Conservation (phyloP, 2,113 vertebrate genomes). For the Heterotilapia buettikoferi region DNA sequence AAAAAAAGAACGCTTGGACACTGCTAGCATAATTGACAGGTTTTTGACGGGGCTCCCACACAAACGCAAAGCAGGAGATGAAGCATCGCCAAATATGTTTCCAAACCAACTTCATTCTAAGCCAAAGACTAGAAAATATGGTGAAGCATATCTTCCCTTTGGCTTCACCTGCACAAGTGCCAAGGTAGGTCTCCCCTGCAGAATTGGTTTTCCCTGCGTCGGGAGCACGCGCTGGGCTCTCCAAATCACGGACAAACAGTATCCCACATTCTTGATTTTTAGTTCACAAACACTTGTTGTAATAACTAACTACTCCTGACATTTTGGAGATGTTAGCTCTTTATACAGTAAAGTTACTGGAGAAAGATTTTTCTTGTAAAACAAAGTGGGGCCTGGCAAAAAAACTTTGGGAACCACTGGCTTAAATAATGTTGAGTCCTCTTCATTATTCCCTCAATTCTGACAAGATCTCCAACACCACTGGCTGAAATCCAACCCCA, state of each 20-base stretch:
- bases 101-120: neutral
- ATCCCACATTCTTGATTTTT: neutral
- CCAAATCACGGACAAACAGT: neutral
- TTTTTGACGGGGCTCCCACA: neutral
- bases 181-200: neutral
- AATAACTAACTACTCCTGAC: neutral
- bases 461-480: no score
- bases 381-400: no score
- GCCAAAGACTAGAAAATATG: neutral
- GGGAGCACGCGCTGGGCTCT: neutral
- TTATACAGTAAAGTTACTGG: neutral
- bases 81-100: neutral
- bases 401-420: no score
- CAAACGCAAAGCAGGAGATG: neutral
- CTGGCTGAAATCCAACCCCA: no score
- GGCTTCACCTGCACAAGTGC: no score
- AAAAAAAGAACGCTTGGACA: neutral
- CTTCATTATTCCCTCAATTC: no score
- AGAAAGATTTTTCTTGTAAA: neutral
- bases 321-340: neutral
- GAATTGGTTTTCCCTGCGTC: neutral
- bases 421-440: no score
- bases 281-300: neutral
- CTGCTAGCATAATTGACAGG: neutral
- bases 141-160: no score